phyloP scores from a whole-genome alignment of 2,797 vertebrate species.

The Myoxocephalus aenaeus region DNA sequence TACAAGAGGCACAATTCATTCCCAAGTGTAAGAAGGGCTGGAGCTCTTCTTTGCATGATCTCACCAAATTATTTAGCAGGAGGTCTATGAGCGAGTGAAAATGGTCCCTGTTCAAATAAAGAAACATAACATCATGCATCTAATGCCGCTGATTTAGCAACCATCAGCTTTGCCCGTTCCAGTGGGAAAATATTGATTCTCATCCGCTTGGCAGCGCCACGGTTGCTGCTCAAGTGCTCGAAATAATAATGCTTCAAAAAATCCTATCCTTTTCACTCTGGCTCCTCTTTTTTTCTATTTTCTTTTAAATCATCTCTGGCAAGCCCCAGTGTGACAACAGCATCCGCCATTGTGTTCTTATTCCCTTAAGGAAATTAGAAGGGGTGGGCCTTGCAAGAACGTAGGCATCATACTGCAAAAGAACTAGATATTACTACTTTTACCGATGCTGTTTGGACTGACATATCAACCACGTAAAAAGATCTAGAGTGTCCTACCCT shows the following conservation, averaged over 20 bases:
- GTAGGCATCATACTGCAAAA: conserved; percentile 28
- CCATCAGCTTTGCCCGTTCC: conserved; percentile 80
- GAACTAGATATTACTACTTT: background rate
- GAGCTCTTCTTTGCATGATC: conserved; percentile 64
- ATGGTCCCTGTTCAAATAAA: conserved; percentile 33
- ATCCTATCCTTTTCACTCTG: conserved; percentile 61
- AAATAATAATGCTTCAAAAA: conserved; percentile 80
- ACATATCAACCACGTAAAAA: conserved; percentile 54
- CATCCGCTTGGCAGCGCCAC: conserved; percentile 79
- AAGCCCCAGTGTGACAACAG: conserved; percentile 62
- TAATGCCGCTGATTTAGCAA: conserved; percentile 83
- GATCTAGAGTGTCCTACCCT: conserved; percentile 70
- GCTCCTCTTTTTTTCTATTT: conserved; percentile 19
- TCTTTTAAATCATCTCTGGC: conserved; percentile 30
- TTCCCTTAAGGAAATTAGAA: conserved; percentile 64
- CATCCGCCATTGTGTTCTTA: conserved; percentile 68
- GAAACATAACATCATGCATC: conserved; percentile 69
- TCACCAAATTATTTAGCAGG: conserved; percentile 74
- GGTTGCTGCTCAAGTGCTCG: conserved; percentile 83
- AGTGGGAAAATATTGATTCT: conserved; percentile 80
- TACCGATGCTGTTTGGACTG: background rate
- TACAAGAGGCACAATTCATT: conserved; percentile 44
- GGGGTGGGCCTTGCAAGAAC: conserved; percentile 43
- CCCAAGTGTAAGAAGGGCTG: conserved; percentile 30
- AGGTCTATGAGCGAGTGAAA: conserved; percentile 57